Evolutionary conservation across 2,888 invertebrate genomes (phyloP), one percentile per base, ranked within the genome.

Genomic region (Cordylochernes scorpioides): DNA sequence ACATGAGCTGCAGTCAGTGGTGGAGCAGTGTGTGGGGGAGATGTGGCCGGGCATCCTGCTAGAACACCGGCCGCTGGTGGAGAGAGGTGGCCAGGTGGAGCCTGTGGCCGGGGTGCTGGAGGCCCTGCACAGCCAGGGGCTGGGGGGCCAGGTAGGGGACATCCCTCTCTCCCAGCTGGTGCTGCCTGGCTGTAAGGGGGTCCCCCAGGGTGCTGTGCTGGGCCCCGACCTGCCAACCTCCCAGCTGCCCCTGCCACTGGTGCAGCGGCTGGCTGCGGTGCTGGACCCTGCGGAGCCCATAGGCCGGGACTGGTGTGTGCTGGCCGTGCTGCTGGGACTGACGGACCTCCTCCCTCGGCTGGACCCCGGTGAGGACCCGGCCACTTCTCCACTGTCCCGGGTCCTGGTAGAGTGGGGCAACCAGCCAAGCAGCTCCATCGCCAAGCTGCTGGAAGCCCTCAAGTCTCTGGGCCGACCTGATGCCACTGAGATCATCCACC

Each of bases 31-130:
- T 7, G 51, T 69, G 15, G 51, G 58, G 27, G 61, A 63, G 43
- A 62, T 69, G 27, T 66, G 67, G 40, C 71, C 72, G 2, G 70
- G 68, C 9, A n/a, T n/a, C n/a, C n/a, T n/a, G n/a, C n/a, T n/a
- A n/a, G n/a, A n/a, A n/a, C n/a, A n/a, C n/a, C n/a, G n/a, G n/a
- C n/a, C n/a, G n/a, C n/a, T n/a, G n/a, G n/a, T n/a, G n/a, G n/a
- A n/a, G n/a, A n/a, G n/a, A n/a, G n/a, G n/a, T n/a, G n/a, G n/a
- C n/a, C n/a, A n/a, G n/a, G n/a, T n/a, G n/a, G n/a, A n/a, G n/a
- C n/a, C n/a, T n/a, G n/a, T n/a, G n/a, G n/a, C n/a, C n/a, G n/a
- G n/a, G n/a, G n/a, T n/a, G n/a, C n/a, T n/a, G n/a, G n/a, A n/a
- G n/a, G n/a, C n/a, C n/a, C n/a, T n/a, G n/a, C n/a, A n/a, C n/a